Evolutionary conservation across 2,888 invertebrate genomes (phyloP).

Genomic region (Cantharis lateralis): DNA sequence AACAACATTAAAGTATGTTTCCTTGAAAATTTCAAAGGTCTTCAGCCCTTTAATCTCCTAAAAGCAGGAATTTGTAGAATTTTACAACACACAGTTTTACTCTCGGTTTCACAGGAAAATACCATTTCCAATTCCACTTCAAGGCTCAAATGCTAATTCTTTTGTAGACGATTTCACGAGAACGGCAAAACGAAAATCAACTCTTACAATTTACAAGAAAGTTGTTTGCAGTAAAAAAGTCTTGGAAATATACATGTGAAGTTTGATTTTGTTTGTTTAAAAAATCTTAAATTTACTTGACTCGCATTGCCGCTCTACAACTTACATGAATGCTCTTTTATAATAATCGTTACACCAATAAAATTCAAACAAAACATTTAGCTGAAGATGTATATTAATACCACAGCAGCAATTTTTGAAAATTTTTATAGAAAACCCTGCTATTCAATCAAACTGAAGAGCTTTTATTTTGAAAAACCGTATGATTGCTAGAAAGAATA

Average conservation of each 20-base stretch:
- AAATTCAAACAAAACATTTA: not conserved
- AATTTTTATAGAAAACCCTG: not conserved
- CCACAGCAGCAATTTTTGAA: not conserved
- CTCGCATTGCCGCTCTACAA: not conserved
- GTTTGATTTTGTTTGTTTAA: conserved; percentile 1
- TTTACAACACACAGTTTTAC: conserved; percentile 24
- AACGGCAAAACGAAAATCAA: conserved; percentile 20
- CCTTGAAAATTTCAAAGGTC: conserved; percentile 24
- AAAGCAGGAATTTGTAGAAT: conserved; percentile 25
- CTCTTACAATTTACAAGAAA: conserved; percentile 20
- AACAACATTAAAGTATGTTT: conserved; percentile 20
- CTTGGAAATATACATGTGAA: not conserved
- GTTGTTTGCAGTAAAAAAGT: conserved; percentile 16
- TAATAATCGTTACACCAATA: not conserved
- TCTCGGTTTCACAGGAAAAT: conserved; percentile 25
- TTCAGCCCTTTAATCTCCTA: conserved; percentile 21
- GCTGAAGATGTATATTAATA: not conserved
- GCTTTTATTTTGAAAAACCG: not conserved
- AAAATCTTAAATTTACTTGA: not conserved
- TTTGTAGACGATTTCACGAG: conserved; percentile 23
- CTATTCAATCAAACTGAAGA: not conserved
- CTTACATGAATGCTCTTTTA: not conserved
- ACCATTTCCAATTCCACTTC: conserved; percentile 25
- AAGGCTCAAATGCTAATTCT: conserved; percentile 23
- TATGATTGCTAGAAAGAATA: not conserved